phyloP scores from a whole-genome alignment of 2,888 invertebrate species.

The Polietes domitor region DNA sequence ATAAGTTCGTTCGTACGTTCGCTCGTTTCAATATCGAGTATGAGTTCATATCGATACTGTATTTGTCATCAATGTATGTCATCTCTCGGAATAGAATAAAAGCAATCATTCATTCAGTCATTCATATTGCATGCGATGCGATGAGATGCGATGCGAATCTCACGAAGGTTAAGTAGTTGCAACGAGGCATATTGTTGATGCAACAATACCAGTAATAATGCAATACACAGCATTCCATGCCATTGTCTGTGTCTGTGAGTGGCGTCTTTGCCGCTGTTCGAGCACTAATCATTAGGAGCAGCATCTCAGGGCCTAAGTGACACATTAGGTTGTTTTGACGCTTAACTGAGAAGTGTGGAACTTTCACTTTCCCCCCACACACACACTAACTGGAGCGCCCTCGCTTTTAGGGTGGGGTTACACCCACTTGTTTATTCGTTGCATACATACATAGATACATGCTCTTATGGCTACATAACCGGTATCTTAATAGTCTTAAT shows the following conservation, averaged over 20 bases:
- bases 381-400: neutral
- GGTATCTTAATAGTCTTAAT: conserved; percentile 34
- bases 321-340: neutral
- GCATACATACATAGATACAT: neutral
- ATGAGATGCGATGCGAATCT: conserved; percentile 8
- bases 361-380: conserved; percentile 18
- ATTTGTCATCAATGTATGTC: conserved; percentile 23
- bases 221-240: neutral
- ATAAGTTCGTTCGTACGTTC: neutral
- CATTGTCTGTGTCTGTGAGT: neutral
- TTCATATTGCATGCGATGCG: neutral
- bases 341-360: neutral
- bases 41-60: conserved; percentile 23
- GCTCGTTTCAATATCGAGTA: neutral
- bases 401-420: neutral
- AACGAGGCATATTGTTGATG: conserved; percentile 28
- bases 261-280: neutral
- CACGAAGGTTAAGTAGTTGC: conserved; percentile 35
- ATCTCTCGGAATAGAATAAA: conserved; percentile 4
- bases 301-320: neutral
- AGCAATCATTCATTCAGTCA: neutral
- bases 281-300: conserved; percentile 1
- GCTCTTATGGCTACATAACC: conserved; percentile 15
- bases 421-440: conserved; percentile 2
- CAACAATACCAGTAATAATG: conserved; percentile 2